These are phyloP conservation scores for Actenoides lindsayi DNA, from an alignment of 2,113 vertebrate genomes.

Conservation along the genomic window DNA sequence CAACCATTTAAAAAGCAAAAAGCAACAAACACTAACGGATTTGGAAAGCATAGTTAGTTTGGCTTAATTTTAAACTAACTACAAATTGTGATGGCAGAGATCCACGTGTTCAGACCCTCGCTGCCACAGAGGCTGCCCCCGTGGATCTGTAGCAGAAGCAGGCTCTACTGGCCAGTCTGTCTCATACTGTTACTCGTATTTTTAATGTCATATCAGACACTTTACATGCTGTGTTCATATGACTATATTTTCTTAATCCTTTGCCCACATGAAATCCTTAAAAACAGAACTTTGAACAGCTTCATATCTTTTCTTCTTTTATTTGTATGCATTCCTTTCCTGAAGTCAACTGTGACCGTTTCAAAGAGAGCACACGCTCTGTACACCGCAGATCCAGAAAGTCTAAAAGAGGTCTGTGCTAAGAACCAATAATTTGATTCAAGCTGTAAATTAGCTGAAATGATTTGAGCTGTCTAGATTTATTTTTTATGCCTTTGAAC, in stretches of 20 bases:
- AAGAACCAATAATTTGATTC: constrained; percentile 49
- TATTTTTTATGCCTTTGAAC: background rate
- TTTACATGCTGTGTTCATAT: background rate
- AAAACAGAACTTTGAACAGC: constrained; percentile 36
- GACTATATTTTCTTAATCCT: constrained; percentile 4
- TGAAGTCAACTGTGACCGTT: constrained; percentile 84
- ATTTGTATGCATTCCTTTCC: constrained; percentile 75
- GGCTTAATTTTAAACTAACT: background rate
- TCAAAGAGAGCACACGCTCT: constrained; percentile 83
- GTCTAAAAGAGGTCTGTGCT: constrained; percentile 87
- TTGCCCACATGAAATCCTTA: background rate
- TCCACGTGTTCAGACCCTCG: background rate
- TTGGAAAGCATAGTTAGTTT: background rate
- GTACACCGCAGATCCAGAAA: constrained; percentile 88
- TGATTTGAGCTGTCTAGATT: constrained; percentile 39
- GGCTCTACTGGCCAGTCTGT: background rate
- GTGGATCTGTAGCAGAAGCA: background rate
- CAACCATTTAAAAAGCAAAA: background rate
- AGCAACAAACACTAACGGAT: background rate
- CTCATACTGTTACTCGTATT: background rate
- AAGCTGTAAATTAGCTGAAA: constrained; percentile 31
- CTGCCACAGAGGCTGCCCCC: background rate
- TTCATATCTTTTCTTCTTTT: constrained; percentile 63
- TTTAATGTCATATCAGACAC: background rate
- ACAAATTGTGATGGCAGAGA: background rate